Conservation (phyloP, 2,113 vertebrate genomes). For the Trichomycterus rosablanca region DNA sequence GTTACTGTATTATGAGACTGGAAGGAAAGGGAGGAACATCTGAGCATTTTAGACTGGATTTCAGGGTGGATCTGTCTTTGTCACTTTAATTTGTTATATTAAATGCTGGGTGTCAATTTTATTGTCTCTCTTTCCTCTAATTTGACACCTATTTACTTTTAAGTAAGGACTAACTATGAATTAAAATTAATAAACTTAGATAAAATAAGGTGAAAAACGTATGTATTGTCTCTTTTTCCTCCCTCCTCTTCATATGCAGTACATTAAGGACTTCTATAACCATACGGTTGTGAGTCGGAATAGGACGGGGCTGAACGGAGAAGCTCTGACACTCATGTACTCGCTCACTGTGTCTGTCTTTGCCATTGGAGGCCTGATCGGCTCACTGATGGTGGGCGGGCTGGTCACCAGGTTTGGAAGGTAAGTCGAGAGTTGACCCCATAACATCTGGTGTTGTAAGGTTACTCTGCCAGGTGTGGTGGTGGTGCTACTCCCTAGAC, state of each 20-base stretch:
- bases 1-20: no score
- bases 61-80: no score
- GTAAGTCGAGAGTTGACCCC: constrained; percentile 57
- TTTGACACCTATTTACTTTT: no score
- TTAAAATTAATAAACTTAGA: no score
- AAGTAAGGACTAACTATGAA: no score
- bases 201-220: no score
- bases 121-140: no score
- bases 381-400: constrained; percentile 78
- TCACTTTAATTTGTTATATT: no score
- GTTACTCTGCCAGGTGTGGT: constrained; percentile 29
- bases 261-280: constrained; percentile 88
- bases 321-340: constrained; percentile 78
- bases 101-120: no score
- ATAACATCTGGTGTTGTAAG: constrained; percentile 38
- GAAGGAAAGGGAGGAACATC: no score
- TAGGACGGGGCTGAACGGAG: constrained; percentile 60
- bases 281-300: constrained; percentile 68
- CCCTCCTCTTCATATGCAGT: constrained; percentile 54
- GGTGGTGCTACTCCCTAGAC: constrained; percentile 20
- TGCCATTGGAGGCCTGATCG: constrained; percentile 78
- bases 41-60: no score
- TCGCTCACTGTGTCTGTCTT: constrained; percentile 85
- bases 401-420: constrained; percentile 79
- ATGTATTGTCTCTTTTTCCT: background rate